Evolutionary conservation across 2,797 vertebrate species (phyloP).

Genomic region (Siniperca undulata): DNA sequence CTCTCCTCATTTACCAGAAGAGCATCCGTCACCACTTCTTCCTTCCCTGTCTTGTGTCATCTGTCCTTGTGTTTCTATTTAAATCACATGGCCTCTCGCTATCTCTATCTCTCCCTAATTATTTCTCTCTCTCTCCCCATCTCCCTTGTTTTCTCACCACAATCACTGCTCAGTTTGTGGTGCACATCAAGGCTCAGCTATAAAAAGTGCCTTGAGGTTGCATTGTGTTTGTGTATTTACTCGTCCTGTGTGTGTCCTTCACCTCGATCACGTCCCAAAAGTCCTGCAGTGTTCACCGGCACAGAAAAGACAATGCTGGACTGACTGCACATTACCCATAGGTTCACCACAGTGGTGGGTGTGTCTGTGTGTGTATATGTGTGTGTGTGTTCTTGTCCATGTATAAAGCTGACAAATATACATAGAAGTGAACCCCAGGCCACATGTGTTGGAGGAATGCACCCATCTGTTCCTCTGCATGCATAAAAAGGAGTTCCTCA

Average conservation of each 20-base stretch:
- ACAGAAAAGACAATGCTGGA: slow-evolving; percentile 23
- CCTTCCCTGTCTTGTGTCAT: slow-evolving; percentile 18
- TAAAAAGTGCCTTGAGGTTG: slow-evolving; percentile 35
- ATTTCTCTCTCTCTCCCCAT: neutral
- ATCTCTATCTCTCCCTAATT: neutral
- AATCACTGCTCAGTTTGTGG: slow-evolving; percentile 15
- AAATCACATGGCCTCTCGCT: slow-evolving; percentile 29
- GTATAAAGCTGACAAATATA: slow-evolving; percentile 3
- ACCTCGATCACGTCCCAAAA: slow-evolving; percentile 44
- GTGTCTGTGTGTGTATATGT: slow-evolving; percentile 7
- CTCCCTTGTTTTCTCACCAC: slow-evolving; percentile 10
- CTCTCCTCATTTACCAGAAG: slow-evolving; percentile 4
- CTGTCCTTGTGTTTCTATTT: slow-evolving; percentile 42
- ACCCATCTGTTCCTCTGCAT: slow-evolving; percentile 35
- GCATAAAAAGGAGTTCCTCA: neutral
- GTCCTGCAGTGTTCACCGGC: slow-evolving; percentile 24
- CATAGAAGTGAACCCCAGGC: slow-evolving; percentile 18
- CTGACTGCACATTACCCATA: slow-evolving; percentile 18
- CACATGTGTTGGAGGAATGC: slow-evolving; percentile 28
- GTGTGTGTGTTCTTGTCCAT: neutral
- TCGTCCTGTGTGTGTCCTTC: slow-evolving; percentile 39
- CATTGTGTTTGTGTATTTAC: slow-evolving; percentile 7
- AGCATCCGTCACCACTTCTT: slow-evolving; percentile 33
- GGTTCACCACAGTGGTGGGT: slow-evolving; percentile 1
- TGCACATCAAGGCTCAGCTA: slow-evolving; percentile 19